Evolutionary conservation across 2,797 vertebrate genomes (phyloP).

Genomic region (Pipistrellus nathusii): DNA sequence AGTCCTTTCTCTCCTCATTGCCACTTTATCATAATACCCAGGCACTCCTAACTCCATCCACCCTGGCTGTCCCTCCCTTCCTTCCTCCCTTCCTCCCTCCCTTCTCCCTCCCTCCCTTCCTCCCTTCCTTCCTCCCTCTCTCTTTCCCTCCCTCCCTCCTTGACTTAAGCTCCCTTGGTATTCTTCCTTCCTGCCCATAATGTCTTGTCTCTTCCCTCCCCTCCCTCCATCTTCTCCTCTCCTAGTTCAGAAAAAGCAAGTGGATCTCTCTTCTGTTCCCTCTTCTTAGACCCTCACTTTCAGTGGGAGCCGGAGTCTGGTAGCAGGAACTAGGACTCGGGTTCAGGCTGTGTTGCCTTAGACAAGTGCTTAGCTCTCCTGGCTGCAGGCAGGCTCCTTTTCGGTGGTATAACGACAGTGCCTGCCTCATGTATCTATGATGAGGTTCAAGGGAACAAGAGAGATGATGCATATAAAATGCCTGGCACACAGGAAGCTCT

Average conservation of each 20-base stretch:
- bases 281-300: slow-evolving; percentile 5
- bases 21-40: not conserved
- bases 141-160: not conserved
- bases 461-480: not conserved
- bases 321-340: not conserved
- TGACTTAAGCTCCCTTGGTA: not conserved
- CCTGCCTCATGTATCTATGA: not conserved
- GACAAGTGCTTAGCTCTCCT: not conserved
- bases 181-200: not conserved
- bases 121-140: not conserved
- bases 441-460: slow-evolving; percentile 14
- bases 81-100: accelerated
- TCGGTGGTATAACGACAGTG: not conserved
- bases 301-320: not conserved
- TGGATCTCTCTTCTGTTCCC: not conserved
- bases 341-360: not conserved
- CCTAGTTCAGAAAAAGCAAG: slow-evolving; percentile 6
- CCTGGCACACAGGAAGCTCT: slow-evolving; percentile 30
- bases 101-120: not conserved
- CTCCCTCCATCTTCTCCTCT: not conserved
- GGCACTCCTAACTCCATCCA: not conserved
- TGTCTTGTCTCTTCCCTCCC: not conserved
- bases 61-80: no score
- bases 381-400: not conserved
- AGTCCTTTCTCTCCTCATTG: not conserved